Conservation (phyloP, 2,113 vertebrate species). For the Semnornis frantzii region DNA sequence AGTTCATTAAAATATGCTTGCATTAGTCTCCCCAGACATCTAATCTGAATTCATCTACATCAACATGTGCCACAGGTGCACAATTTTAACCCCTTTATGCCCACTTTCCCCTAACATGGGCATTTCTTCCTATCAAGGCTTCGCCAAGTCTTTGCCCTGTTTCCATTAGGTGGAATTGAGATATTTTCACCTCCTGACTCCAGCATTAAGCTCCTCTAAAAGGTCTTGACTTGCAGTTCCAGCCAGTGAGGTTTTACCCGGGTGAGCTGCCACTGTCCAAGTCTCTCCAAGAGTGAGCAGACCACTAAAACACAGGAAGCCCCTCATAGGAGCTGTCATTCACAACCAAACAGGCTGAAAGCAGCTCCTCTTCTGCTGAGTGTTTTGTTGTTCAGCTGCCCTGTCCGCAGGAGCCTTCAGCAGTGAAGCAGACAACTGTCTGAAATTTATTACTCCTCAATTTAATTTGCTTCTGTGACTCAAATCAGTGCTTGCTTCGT, state of each 20-base stretch:
- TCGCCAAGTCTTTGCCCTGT: no score
- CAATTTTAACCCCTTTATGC: neutral
- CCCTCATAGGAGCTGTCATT: neutral
- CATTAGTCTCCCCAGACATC: conserved; percentile 11
- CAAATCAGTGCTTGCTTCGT: neutral
- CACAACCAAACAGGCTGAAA: rapidly evolving
- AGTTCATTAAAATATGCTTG: conserved; percentile 47
- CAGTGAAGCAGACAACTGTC: neutral
- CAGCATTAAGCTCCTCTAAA: neutral
- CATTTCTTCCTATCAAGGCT: no score
- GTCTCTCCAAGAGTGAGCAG: neutral
- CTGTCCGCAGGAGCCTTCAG: neutral
- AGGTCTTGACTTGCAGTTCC: neutral
- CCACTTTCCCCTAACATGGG: no score
- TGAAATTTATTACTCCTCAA: neutral
- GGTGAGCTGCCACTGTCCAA: neutral
- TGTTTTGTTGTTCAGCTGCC: neutral
- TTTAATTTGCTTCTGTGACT: neutral
- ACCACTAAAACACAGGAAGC: neutral
- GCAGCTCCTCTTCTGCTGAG: neutral
- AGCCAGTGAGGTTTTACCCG: neutral
- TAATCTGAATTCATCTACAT: conserved; percentile 37
- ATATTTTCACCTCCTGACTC: neutral
- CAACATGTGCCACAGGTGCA: neutral
- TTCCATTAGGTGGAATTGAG: no score